Evolutionary conservation across 1,140 invertebrate species (phyloP), one percentile per base, ranked within the genome.

Genomic region (Drosophila lini): DNA sequence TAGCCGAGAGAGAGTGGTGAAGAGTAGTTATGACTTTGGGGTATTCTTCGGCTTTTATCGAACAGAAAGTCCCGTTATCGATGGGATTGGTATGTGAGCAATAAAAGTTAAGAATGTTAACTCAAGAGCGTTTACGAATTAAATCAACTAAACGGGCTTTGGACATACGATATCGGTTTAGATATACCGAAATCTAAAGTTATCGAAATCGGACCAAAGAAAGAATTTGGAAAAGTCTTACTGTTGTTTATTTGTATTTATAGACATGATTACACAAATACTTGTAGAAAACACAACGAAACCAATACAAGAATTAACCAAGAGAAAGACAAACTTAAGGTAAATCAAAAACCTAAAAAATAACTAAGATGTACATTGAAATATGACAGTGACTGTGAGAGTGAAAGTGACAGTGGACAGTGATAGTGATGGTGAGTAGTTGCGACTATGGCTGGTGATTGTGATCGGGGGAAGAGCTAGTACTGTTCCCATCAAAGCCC

Each of bases 1-100:
- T 31, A 47, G 63, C 48, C 80, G 68, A 80, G 68, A 80, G 68
- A 80, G 68, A 81, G 71, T 89, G 67, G 79, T 86, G 64, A 82
- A 82, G 58, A 82, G 65, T 81, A 82, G 63, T 81, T 58, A 58
- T 71, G 68, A 44, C 28, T 52, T 52, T 34, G n/a, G 42, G 48
- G 0, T 42, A 57, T 16, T 70, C 28, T 48, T 5, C 42, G 67
- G 15, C 34, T 25, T 61, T 61, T 56, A 38, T 61, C 32, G 22
- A 62, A 62, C 50, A 40, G 50, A 58, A 62, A 25, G 38, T 32
- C 56, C 36, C 61, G 61, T 38, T 53, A 45, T 38, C 47, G 38
- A 53, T 67, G 47, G 40, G 22, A 22, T 67, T 65, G 57, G 41
- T 55, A 53, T 65, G 62, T 65, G 62, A 44, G 38, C 32, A 67